These are phyloP conservation scores for Drosophila peninsularis DNA, from an alignment of 2,888 invertebrate genomes.

Conservation along the genomic window DNA sequence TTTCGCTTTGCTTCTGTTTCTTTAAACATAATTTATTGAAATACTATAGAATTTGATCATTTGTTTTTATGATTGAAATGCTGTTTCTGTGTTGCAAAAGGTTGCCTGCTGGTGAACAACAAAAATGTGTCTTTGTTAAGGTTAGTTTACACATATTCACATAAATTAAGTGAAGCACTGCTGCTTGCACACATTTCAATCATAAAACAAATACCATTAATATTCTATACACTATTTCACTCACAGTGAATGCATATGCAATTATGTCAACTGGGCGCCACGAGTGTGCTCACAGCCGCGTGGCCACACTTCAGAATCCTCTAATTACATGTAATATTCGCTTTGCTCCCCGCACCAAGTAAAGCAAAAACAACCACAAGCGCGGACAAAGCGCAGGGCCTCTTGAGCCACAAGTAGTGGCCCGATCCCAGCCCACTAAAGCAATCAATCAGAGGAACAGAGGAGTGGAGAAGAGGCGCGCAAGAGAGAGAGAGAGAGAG, in stretches of 20 bases:
- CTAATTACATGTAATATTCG: slow-evolving; percentile 69
- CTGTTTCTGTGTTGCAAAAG: slow-evolving; percentile 85
- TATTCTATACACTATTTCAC: slow-evolving; percentile 37
- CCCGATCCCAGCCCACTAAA: background rate
- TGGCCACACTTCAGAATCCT: slow-evolving; percentile 58
- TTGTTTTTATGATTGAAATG: slow-evolving; percentile 85
- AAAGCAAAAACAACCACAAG: background rate
- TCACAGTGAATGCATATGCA: slow-evolving; percentile 33
- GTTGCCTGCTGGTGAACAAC: slow-evolving; percentile 82
- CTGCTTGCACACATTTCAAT: slow-evolving; percentile 83
- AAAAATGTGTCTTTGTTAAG: slow-evolving; percentile 62
- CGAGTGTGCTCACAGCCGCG: slow-evolving; percentile 54
- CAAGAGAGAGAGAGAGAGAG: background rate
- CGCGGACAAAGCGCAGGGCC: slow-evolving; percentile 23
- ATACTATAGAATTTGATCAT: slow-evolving; percentile 36
- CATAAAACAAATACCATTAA: slow-evolving; percentile 83
- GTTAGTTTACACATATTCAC: slow-evolving; percentile 52
- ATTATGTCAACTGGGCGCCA: slow-evolving; percentile 31
- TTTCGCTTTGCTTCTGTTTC: slow-evolving; percentile 25
- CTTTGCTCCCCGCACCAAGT: slow-evolving; percentile 36
- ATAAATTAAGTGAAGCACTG: slow-evolving; percentile 30
- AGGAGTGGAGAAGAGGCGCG: background rate
- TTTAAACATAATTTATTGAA: slow-evolving; percentile 19
- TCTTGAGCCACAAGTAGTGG: slow-evolving; percentile 41
- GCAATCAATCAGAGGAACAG: background rate